Conservation (phyloP, 2,113 vertebrate species). For the Dicaeum eximium region DNA sequence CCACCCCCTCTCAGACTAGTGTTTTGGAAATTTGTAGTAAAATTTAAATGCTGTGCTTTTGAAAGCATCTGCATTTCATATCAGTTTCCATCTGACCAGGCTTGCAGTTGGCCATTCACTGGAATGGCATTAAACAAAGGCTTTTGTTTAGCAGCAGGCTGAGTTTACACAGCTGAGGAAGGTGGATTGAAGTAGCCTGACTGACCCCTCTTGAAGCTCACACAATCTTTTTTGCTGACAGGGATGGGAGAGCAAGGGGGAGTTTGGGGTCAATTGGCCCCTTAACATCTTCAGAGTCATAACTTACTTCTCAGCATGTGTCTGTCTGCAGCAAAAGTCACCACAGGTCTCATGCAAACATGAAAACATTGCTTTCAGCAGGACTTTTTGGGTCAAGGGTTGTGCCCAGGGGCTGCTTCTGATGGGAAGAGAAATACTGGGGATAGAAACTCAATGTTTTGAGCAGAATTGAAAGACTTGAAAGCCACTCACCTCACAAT, state of each 20-base stretch:
- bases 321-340: background rate
- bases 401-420: background rate
- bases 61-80: constrained; percentile 1
- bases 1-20: background rate
- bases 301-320: background rate
- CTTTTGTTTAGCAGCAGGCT: constrained; percentile 25
- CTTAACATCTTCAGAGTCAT: background rate
- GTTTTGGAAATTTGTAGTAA: background rate
- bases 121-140: constrained; percentile 26
- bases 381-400: background rate
- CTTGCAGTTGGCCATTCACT: background rate
- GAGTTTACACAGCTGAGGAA: constrained; percentile 45
- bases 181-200: constrained; percentile 12
- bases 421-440: background rate
- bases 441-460: background rate
- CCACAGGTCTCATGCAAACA: background rate
- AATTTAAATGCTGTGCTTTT: background rate
- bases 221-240: background rate
- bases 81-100: constrained; percentile 25
- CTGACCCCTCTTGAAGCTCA: background rate
- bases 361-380: background rate
- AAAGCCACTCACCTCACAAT: background rate
- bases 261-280: background rate
- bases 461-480: background rate
- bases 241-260: background rate